Evolutionary conservation across 2,888 invertebrate genomes (phyloP).

Genomic region (Lysandra bellargus): DNA sequence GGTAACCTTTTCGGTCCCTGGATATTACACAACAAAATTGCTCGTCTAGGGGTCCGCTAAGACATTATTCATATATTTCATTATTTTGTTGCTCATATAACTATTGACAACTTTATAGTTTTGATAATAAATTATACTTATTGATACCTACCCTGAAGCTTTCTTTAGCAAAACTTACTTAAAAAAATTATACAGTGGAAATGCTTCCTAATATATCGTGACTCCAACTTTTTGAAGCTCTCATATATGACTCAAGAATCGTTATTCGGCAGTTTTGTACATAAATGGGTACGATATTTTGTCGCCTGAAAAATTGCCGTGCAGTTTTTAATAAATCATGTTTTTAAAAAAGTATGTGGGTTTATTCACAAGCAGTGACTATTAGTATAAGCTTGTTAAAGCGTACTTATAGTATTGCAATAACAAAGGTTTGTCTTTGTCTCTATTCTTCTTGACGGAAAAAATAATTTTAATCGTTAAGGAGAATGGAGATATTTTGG

Average conservation of each 20-base stretch:
- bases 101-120: no score
- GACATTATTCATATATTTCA: no score
- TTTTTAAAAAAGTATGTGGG: not conserved
- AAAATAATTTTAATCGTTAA: not conserved
- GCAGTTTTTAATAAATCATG: not conserved
- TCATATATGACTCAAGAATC: slow-evolving; percentile 62
- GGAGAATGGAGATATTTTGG: no score
- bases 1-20: no score
- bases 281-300: slow-evolving; percentile 46
- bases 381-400: not conserved
- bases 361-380: not conserved
- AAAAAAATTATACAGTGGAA: slow-evolving; percentile 33
- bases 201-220: slow-evolving; percentile 57
- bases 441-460: not conserved
- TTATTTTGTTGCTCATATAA: no score
- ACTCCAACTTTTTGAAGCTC: slow-evolving; percentile 53
- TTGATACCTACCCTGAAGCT: not conserved
- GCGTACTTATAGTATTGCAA: not conserved
- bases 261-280: slow-evolving; percentile 46
- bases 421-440: not conserved
- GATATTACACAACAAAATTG: no score
- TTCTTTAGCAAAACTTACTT: not conserved
- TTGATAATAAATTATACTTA: not conserved
- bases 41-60: no score
- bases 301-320: slow-evolving; percentile 32